phyloP scores from a whole-genome alignment of 1,140 invertebrate genomes.

The Onthophagus taurus region DNA sequence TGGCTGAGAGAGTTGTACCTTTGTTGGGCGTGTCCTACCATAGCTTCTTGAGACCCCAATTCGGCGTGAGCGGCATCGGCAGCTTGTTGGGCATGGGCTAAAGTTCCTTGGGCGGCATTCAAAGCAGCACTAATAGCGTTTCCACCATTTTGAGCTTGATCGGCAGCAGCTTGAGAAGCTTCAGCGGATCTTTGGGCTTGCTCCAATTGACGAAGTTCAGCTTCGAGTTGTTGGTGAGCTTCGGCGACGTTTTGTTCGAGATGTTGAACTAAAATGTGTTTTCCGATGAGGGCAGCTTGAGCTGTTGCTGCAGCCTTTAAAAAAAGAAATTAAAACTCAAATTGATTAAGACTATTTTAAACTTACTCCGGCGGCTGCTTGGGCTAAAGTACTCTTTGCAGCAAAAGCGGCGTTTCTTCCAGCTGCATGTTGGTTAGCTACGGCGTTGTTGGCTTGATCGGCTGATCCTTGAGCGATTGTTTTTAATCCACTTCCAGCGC shows the following conservation, averaged over 20 bases:
- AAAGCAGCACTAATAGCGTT: conserved; percentile 5
- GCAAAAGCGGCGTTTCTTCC: conserved; percentile 8
- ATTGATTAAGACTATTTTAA: not conserved
- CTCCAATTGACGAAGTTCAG: conserved; percentile 6
- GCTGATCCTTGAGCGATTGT: conserved; percentile 10
- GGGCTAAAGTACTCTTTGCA: conserved; percentile 8
- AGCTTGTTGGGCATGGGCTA: conserved; percentile 6
- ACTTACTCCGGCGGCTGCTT: conserved; percentile 10
- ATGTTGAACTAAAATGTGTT: conserved; percentile 7
- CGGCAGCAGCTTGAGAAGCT: not conserved
- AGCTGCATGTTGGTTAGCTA: conserved; percentile 6
- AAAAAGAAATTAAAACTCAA: not conserved
- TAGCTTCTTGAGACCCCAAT: conserved; percentile 7
- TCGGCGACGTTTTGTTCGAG: conserved; percentile 8
- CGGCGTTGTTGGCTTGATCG: conserved; percentile 7
- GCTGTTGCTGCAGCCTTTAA: conserved; percentile 5
- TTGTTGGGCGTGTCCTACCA: conserved; percentile 9
- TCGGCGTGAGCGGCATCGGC: conserved; percentile 6
- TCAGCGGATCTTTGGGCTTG: conserved; percentile 1
- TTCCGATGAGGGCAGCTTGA: conserved; percentile 9
- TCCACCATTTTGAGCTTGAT: not conserved
- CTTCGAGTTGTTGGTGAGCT: conserved; percentile 8
- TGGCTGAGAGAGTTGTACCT: not conserved
- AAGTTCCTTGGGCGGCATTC: conserved; percentile 10
- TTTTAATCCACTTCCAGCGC: conserved; percentile 10